Percentiles rank a stretch among this genome's conserved stretches.
These are phyloP conservation scores for Dermatemys mawii DNA, from an alignment of 2,113 vertebrate species.

Conservation along the genomic window DNA sequence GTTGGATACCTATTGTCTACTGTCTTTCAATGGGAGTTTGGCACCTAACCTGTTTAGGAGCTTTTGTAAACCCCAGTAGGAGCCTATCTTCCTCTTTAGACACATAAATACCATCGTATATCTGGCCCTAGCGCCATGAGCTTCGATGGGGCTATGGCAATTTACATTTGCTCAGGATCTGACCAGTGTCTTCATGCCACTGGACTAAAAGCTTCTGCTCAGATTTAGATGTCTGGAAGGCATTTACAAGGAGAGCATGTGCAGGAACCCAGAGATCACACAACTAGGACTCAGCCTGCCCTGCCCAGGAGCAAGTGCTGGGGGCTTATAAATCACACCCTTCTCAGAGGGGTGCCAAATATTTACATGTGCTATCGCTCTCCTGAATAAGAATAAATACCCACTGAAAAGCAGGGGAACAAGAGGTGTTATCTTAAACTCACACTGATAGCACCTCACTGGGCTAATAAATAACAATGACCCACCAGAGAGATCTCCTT, in stretches of 20 bases:
- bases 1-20: neutral
- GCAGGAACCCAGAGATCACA: neutral
- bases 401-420: neutral
- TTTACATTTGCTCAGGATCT: neutral
- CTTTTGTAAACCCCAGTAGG: too few relatives aligned
- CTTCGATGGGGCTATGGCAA: fast-evolving
- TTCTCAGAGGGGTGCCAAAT: neutral
- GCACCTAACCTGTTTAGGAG: neutral
- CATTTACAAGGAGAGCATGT: neutral
- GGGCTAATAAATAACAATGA: neutral
- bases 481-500: neutral
- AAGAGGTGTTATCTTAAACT: slow-evolving; percentile 33
- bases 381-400: neutral
- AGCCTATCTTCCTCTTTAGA: neutral
- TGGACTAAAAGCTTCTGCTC: neutral
- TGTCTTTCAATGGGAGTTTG: neutral
- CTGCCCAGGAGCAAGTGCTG: neutral
- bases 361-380: slow-evolving; percentile 7
- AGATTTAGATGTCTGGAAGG: neutral
- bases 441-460: neutral
- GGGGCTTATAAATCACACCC: neutral
- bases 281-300: neutral
- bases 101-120: neutral
- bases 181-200: fast-evolving
- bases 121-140: fast-evolving